phyloP scores from a whole-genome alignment of 2,797 vertebrate species.

The Characodon lateralis region DNA sequence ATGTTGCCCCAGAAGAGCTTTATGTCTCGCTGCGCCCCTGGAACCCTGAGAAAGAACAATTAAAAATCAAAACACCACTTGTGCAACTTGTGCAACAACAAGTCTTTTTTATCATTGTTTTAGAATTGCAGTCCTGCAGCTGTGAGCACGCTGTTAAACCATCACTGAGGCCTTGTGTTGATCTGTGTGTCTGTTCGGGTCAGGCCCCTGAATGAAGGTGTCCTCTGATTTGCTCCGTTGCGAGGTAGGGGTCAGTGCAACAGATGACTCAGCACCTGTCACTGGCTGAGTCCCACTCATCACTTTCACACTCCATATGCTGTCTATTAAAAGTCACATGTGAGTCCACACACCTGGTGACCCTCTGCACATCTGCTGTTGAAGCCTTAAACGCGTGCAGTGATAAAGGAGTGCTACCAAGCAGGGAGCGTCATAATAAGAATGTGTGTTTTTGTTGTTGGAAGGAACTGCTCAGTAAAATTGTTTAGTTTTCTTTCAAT shows the following conservation, averaged over 20 bases:
- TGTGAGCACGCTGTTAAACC: neutral
- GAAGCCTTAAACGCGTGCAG: slow-evolving; percentile 68
- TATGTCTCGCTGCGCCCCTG: neutral
- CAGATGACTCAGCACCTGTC: slow-evolving; percentile 79
- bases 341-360: slow-evolving; percentile 66
- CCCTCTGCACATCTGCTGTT: slow-evolving; percentile 79
- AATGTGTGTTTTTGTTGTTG: neutral
- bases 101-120: neutral
- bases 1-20: neutral
- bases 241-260: slow-evolving; percentile 53
- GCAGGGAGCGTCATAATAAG: neutral
- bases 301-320: slow-evolving; percentile 82
- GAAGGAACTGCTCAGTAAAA: neutral
- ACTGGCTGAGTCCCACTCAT: slow-evolving; percentile 68
- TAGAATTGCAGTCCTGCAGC: neutral
- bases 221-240: slow-evolving; percentile 62
- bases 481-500: neutral
- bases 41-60: neutral
- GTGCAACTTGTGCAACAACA: slow-evolving; percentile 2
- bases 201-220: slow-evolving; percentile 61
- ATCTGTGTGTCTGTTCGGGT: slow-evolving; percentile 34
- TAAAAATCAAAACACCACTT: neutral
- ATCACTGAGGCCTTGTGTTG: neutral
- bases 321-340: slow-evolving; percentile 80
- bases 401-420: neutral